Base-by-base conservation (phyloP, 1,140 invertebrate species). In the Heliconius hermathena region DNA sequence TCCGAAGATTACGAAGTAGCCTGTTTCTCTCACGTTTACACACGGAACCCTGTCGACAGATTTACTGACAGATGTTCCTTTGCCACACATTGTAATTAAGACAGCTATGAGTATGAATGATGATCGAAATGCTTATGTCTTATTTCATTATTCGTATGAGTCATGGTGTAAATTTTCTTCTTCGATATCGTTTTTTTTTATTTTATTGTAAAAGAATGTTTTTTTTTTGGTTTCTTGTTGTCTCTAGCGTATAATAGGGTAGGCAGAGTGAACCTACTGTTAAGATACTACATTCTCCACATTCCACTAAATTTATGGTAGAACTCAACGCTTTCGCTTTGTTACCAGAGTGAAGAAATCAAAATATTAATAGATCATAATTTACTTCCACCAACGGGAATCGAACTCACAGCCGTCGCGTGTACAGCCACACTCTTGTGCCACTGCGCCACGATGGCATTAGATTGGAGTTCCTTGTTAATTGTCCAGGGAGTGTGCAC, bases 401-500 rank as follows among this genome's bases (percentile, higher is more conserved):
- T 52, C 6, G 18, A 52, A 52, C 5, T 5, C 16, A 13, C 16
- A 52, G 20, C 18, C 49, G 18, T 52, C 49, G 18, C 18, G 18
- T 52, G 4, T 52, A 6, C 18, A 52, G 5, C 5, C 16, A 52
- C 18, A 52, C 0, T 0, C 5, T 52, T 52, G 16, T 5, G 49
- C 18, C 49, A 18, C 16, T 52, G 16, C 16, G 13, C 49, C 18
- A 20, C 1, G 49, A 52, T 18, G 11, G 5, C 18, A 4, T 93
- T 93, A 92, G 90, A 92, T 93, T 92, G 93, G 86, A 85, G 85
- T 54, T 85, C 76, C 75, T 84, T 81, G 89, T 89, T 92, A 93
- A 92, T 91, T 92, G 89, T 92, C 86, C 86, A 86, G 84, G 85
- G 84, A 87, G 85, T 89, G 80, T 83, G 71, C 88, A 89, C 85